Evolutionary conservation across 2,888 invertebrate genomes (phyloP), one percentile per base, ranked within the genome.

Genomic region (Anorthoa munda): DNA sequence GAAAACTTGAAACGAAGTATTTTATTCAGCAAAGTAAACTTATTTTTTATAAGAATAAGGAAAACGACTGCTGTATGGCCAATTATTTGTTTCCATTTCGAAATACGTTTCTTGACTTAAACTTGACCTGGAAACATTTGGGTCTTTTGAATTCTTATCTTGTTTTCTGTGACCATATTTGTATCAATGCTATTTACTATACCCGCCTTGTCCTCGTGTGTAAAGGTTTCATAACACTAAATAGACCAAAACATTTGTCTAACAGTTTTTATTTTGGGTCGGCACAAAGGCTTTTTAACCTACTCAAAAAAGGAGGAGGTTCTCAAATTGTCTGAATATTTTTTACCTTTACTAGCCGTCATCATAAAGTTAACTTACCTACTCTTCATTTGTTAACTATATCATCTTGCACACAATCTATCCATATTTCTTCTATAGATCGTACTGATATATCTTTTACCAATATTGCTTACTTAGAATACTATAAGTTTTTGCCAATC

Each of bases 41-140:
- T 51, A 0, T 70, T 76, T 76, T 70, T 71, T 66, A 4, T 51
- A 53, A 21, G 23, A 58, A 69, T 60, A 77, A 79, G 77, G 79
- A 81, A 80, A 80, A 72, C 7, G 9, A 48, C 51, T 60, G 48
- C 5, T 58, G 5, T 68, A 64, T 60, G 48, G 9, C 4, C 17
- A 75, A 66, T 26, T 18, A 58, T 46, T 63, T 53, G 48, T 64
- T 60, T 72, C 48, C 48, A 77, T 64, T 60, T 72, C 48, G 56
- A 77, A 82, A 79, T 60, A 64, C 59, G 46, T 66, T 51, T 59
- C 21, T 45, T 51, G 55, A 65, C 60, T 83, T 53, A 56, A 72
- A 79, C 81, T 80, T 82, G 82, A 72, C 82, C 76, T 70, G 46
- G 45, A 80, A 72, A 72, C 60, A 64, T 83, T 75, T 61, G 51